phyloP scores from a whole-genome alignment of 2,888 invertebrate species.

The Heliconius aoede region DNA sequence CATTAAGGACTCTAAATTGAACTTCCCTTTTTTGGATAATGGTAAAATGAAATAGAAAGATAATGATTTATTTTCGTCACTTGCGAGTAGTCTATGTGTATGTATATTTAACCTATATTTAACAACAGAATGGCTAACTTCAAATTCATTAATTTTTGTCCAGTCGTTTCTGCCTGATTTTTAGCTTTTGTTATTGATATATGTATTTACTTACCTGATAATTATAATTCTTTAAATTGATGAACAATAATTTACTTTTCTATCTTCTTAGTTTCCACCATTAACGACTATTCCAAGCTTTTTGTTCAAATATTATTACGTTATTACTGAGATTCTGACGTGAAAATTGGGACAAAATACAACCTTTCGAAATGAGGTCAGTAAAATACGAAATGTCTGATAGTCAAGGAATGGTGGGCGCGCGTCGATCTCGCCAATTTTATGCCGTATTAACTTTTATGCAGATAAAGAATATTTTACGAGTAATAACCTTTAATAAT shows the following conservation, averaged over 20 bases:
- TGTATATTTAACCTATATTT: not conserved
- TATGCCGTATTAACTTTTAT: constrained; percentile 41
- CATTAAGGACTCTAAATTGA: not conserved
- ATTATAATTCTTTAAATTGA: not conserved
- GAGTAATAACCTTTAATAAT: constrained; percentile 29
- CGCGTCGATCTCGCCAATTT: constrained; percentile 43
- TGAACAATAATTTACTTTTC: not conserved
- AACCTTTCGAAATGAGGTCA: constrained; percentile 75
- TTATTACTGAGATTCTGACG: constrained; percentile 55
- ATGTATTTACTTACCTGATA: not conserved
- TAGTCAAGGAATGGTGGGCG: constrained; percentile 51
- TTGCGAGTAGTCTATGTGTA: not conserved
- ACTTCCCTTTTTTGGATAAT: not conserved
- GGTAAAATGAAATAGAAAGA: not conserved
- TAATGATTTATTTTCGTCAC: not conserved
- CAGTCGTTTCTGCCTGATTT: no score
- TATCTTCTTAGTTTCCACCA: not conserved
- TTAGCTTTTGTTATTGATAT: not conserved
- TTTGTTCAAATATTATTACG: constrained; percentile 41
- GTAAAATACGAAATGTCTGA: constrained; percentile 60
- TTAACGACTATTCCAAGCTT: not conserved
- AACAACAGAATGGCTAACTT: not conserved
- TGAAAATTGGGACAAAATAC: constrained; percentile 71
- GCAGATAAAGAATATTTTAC: constrained; percentile 33
- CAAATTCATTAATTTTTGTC: no score